Evolutionary conservation across 2,888 invertebrate genomes (phyloP).

Genomic region (Ecliptopera silaceata): DNA sequence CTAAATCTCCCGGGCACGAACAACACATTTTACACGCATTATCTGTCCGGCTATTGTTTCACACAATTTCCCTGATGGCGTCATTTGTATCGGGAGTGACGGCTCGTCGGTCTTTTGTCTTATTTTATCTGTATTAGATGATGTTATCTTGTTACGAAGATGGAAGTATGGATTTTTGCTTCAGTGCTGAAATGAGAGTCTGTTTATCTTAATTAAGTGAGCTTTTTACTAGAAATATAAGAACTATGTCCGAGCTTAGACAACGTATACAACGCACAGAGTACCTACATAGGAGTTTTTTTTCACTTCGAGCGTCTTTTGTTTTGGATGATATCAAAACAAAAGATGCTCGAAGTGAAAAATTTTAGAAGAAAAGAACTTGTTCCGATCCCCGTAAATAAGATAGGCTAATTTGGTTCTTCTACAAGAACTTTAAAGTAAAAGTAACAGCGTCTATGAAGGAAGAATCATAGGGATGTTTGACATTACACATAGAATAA

Average conservation of each 20-base stretch:
- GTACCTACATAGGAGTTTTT: no score
- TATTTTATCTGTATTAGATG: conserved; percentile 38
- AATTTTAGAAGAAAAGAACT: no score
- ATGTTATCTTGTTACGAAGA: conserved; percentile 30
- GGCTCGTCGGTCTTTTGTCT: conserved; percentile 48
- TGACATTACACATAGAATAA: no score
- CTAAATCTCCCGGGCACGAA: conserved; percentile 33
- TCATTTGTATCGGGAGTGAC: conserved; percentile 46
- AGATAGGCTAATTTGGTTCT: no score
- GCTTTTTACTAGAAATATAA: neutral
- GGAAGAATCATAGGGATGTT: no score
- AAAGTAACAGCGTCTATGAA: no score
- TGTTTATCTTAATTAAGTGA: neutral
- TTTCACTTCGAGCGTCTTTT: no score
- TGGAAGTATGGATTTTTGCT: conserved; percentile 21
- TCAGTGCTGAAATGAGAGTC: neutral
- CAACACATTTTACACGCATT: conserved; percentile 56
- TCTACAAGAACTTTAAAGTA: no score
- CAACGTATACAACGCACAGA: no score
- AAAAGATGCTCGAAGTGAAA: no score
- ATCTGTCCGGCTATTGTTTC: conserved; percentile 60
- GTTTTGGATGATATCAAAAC: no score
- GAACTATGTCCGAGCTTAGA: neutral
- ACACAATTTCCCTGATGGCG: conserved; percentile 52
- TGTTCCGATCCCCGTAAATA: no score